A percentile compares a stretch with the other conserved stretches of the same genome.
Conservation (phyloP, 1,140 invertebrate genomes). For the Solen grandis region DNA sequence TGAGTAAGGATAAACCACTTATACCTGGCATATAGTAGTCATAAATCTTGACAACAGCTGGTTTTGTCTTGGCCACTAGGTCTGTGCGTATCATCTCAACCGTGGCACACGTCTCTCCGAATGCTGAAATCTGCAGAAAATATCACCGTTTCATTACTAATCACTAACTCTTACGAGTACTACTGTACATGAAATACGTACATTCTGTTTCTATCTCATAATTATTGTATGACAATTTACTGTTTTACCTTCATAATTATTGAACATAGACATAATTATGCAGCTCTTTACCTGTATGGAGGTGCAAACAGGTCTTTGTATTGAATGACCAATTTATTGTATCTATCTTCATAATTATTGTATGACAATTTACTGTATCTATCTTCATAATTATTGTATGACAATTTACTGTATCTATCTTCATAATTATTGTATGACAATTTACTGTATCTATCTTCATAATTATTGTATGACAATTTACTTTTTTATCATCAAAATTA, state of each 20-base stretch:
- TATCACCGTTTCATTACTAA: too few relatives aligned
- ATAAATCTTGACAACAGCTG: constrained; percentile 34
- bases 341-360: too few relatives aligned
- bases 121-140: neutral
- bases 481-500: neutral
- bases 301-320: too few relatives aligned
- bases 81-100: constrained; percentile 1
- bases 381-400: too few relatives aligned
- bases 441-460: neutral
- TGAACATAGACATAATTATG: too few relatives aligned
- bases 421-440: neutral
- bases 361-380: too few relatives aligned
- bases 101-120: neutral
- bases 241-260: too few relatives aligned
- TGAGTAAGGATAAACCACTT: neutral
- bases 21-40: constrained; percentile 54
- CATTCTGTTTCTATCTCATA: neutral
- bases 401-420: too few relatives aligned
- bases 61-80: constrained; percentile 38
- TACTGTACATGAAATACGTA: neutral
- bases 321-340: too few relatives aligned
- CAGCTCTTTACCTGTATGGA: too few relatives aligned
- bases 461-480: neutral
- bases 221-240: neutral
- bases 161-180: neutral